phyloP scores from a whole-genome alignment of 1,140 invertebrate species.

The Drosophila parabipectinata region DNA sequence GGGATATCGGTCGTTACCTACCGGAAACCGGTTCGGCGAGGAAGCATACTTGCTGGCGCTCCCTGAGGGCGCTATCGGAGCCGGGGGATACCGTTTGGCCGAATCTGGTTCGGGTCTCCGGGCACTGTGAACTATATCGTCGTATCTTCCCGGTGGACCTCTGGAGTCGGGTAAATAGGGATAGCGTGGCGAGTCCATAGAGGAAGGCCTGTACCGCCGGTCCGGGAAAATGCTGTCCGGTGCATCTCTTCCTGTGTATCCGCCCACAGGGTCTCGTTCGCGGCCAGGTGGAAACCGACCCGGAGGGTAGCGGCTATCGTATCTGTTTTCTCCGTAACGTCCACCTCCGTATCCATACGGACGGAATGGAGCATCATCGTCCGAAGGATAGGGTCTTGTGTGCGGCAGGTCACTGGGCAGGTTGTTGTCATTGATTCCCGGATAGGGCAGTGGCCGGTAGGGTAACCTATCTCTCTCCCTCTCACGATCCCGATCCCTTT shows the following conservation, averaged over 20 bases:
- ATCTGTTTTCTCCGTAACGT: slow-evolving; percentile 74
- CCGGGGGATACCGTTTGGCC: slow-evolving; percentile 77
- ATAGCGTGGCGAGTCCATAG: slow-evolving; percentile 62
- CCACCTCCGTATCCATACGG: slow-evolving; percentile 67
- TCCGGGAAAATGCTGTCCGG: slow-evolving; percentile 81
- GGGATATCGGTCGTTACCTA: slow-evolving; percentile 82
- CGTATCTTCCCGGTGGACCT: slow-evolving; percentile 65
- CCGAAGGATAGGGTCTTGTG: slow-evolving; percentile 69
- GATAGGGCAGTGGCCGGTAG: slow-evolving; percentile 82
- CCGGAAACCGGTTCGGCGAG: slow-evolving; percentile 80
- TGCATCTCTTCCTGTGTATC: slow-evolving; percentile 77
- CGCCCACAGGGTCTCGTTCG: slow-evolving; percentile 68
- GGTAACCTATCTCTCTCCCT: slow-evolving; percentile 73
- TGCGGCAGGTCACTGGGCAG: slow-evolving; percentile 74
- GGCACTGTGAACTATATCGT: slow-evolving; percentile 75
- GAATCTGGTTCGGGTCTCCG: slow-evolving; percentile 77
- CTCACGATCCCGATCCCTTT: slow-evolving; percentile 58
- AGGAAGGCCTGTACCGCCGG: slow-evolving; percentile 73
- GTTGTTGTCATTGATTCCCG: slow-evolving; percentile 72
- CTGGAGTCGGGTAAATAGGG: slow-evolving; percentile 64
- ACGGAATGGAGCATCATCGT: slow-evolving; percentile 70
- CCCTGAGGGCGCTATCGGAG: slow-evolving; percentile 70
- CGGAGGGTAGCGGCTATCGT: slow-evolving; percentile 72
- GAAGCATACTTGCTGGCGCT: slow-evolving; percentile 77
- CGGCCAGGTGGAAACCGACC: slow-evolving; percentile 68